Evolutionary conservation across 2,888 invertebrate genomes (phyloP), one percentile per base, ranked within the genome.

Genomic region (Urechis unicinctus): DNA sequence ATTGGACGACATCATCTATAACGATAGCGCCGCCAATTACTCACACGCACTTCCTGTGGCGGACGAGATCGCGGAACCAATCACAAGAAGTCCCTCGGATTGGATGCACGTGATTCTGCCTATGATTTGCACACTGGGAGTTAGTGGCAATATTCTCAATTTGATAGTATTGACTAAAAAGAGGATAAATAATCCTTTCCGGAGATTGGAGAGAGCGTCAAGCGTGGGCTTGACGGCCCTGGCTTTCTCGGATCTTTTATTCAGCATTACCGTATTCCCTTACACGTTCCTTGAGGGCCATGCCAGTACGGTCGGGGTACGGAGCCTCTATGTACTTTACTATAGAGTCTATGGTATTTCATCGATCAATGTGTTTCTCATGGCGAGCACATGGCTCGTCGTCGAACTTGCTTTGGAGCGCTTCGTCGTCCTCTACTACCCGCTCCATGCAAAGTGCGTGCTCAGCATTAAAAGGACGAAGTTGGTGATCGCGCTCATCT

Each of bases 361-460:
- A 2, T 53, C 72, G 17, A 70, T 73, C 52, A 73, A 71, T 57
- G 62, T 71, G 9, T 72, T 74, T 53, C 66, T 74, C 82, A 84
- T 87, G 43, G 84, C 86, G 9, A 87, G 87, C 53, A 87, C 87
- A 2, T 83, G 87, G 82, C 85, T 88, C 85, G 82, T 88, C n/a
- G 78, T 87, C 52, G 86, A 86, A 6, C 79, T 88, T 63, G 87
- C 88, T 24, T 81, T 87, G 59, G 87, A 87, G 72, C 81, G 88
- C 45, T 87, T 86, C 75, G 84, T 87, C 30, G 86, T 86, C 59
- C 86, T 88, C 3, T 87, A 87, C 66, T 86, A 85, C 78, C 87
- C 87, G 6, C 84, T 86, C 5, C 82, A 84, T 9, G 53, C 61
- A 0, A 25, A 22, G 1, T 30, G 22, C 41, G 42, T 28, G 3